Percentiles rank a stretch among this genome's conserved stretches.
phyloP scores from a whole-genome alignment of 2,888 invertebrate genomes.

The Sesia apiformis region DNA sequence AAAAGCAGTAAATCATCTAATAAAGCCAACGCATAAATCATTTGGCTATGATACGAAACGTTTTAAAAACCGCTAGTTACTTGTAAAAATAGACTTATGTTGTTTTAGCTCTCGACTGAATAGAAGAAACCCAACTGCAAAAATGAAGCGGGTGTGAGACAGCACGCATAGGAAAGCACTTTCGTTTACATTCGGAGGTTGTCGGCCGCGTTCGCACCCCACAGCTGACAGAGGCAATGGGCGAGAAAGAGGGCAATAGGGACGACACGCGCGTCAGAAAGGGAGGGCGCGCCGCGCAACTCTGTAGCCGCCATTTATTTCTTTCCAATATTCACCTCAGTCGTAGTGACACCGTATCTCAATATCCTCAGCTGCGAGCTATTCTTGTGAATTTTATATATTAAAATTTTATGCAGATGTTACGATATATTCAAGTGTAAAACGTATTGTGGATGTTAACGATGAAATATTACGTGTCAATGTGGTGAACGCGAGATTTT shows the following conservation, averaged over 20 bases:
- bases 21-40: no score
- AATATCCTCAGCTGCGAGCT: constrained; percentile 36
- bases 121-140: neutral
- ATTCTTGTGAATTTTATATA: constrained; percentile 57
- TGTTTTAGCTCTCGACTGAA: no score
- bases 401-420: constrained; percentile 48
- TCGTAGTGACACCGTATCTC: constrained; percentile 63
- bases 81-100: neutral
- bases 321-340: constrained; percentile 61
- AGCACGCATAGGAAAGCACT: constrained; percentile 43
- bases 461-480: constrained; percentile 1
- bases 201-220: constrained; percentile 55
- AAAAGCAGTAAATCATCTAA: no score
- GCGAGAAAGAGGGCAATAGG: constrained; percentile 35
- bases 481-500: constrained; percentile 16
- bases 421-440: constrained; percentile 26
- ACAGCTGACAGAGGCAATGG: constrained; percentile 64
- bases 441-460: neutral
- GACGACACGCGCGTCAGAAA: constrained; percentile 16
- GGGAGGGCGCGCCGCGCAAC: constrained; percentile 44
- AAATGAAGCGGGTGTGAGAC: neutral
- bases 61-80: neutral
- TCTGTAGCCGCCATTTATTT: constrained; percentile 62
- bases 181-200: constrained; percentile 55
- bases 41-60: no score